Base-by-base conservation (phyloP, 2,888 invertebrate genomes). In the Bruchidius siliquastri region DNA sequence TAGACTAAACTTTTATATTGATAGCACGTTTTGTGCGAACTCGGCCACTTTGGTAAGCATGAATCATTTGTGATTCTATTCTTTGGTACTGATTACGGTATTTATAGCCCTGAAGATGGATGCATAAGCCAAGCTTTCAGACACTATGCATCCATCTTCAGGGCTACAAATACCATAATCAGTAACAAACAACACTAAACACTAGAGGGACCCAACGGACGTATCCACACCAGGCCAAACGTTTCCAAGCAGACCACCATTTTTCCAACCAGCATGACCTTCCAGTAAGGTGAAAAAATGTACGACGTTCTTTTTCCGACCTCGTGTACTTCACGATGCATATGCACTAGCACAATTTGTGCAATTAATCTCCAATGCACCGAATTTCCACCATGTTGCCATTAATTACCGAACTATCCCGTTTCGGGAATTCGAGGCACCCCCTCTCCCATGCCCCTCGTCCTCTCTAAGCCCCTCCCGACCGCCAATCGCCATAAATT, bases 401-500 rank as follows among this genome's bases (percentile, higher is more conserved):
- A 76, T 77, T 80, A 80, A 80, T 80, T 79, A 78, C 77, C 77
- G 77, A 79, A 79, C 77, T 77, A 79, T 79, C 79, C 77, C 72
- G 74, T 76, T 78, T 76, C 76, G 74, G 69, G 77, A 76, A 49
- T 49, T 49, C 49, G 49, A 3, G 49, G 1, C 49, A 13, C 49
- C 49, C 18, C 49, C 49, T 49, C 49, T 49, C 49, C 78, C 77
- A 77, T 78, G 77, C 78, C 80, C 80, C 77, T 79, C 76, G 76
- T 81, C 21, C 26, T 22, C 70, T 72, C 72, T 72, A 72, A 76
- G 77, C 77, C 77, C 81, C 79, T 79, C 80, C 81, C 81, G 81
- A 77, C 82, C 80, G 82, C 80, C 82, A 79, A 80, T 80, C 79
- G 81, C 82, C 79, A 82, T 83, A 83, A 83, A 83, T 83, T 83